Percentiles rank a stretch among this genome's conserved stretches.
These are phyloP conservation scores for Nipponacmea schrenckii DNA, from an alignment of 2,888 invertebrate genomes.

Conservation along the genomic window DNA sequence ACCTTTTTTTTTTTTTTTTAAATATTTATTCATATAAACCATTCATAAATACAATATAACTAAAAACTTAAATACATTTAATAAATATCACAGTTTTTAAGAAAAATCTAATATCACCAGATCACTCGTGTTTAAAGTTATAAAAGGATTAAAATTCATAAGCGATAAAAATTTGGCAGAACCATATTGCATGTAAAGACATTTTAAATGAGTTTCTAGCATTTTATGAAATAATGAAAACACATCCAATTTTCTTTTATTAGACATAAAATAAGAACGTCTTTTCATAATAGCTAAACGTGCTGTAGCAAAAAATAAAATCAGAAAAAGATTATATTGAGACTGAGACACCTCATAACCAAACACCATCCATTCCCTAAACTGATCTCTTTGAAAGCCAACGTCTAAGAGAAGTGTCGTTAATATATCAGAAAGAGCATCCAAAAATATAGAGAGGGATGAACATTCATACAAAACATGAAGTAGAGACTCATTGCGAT, in stretches of 20 bases:
- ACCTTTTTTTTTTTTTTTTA: too few species aligned
- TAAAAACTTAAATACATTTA: too few species aligned
- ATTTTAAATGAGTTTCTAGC: background rate
- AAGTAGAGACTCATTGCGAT: background rate
- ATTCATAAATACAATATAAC: too few species aligned
- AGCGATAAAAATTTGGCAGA: background rate
- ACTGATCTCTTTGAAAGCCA: background rate
- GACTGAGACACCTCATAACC: background rate
- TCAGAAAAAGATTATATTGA: background rate
- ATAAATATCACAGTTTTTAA: too few species aligned
- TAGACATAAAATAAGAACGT: background rate
- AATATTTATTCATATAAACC: too few species aligned
- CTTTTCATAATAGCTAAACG: background rate
- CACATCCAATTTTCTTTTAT: background rate
- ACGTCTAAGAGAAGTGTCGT: background rate
- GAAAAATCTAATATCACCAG: too few species aligned
- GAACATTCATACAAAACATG: too few species aligned
- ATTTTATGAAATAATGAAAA: background rate
- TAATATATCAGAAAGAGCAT: background rate
- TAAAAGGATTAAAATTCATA: background rate
- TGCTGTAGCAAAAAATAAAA: background rate
- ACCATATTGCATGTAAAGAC: background rate
- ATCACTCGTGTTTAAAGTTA: too few species aligned
- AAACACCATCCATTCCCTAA: background rate
- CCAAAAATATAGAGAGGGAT: background rate